phyloP scores from a whole-genome alignment of 1,140 invertebrate species.

The Danaus plexippus region DNA sequence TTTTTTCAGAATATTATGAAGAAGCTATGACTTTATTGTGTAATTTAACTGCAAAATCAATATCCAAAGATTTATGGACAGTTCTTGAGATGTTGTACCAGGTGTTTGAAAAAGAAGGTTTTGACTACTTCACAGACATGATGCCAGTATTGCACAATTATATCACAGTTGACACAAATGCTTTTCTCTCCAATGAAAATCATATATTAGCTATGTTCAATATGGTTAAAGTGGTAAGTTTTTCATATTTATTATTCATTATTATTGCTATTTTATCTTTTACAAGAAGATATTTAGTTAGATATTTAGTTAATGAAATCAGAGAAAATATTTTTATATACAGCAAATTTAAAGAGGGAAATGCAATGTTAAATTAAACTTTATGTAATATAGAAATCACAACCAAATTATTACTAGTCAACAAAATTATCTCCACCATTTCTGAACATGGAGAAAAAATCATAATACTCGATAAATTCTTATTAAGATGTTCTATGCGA shows the following conservation, averaged over 20 bases:
- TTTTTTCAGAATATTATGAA: constrained; percentile 92
- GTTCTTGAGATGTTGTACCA: constrained; percentile 84
- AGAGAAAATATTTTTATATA: too few relatives aligned
- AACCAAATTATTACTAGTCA: too few relatives aligned
- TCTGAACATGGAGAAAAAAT: too few relatives aligned
- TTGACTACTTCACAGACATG: constrained; percentile 99
- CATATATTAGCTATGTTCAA: constrained; percentile 93
- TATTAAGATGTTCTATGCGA: too few relatives aligned
- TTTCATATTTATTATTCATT: not conserved
- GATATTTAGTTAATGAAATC: too few relatives aligned
- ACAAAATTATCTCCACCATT: too few relatives aligned
- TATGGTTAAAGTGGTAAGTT: constrained; percentile 92
- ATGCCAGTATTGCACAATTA: constrained; percentile 99
- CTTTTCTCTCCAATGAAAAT: constrained; percentile 92
- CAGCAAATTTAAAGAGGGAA: too few relatives aligned
- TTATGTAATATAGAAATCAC: too few relatives aligned
- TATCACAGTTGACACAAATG: constrained; percentile 94
- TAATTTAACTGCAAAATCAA: constrained; percentile 89
- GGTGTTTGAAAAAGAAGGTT: constrained; percentile 94
- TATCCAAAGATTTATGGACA: constrained; percentile 97
- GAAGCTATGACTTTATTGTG: constrained; percentile 95
- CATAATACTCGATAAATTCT: too few relatives aligned
- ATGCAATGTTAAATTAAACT: too few relatives aligned
- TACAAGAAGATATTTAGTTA: not conserved
- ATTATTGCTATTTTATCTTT: constrained; percentile 2